Evolutionary conservation across 2,888 invertebrate genomes (phyloP), one percentile per base, ranked within the genome.

Genomic region (Apodemia mormo): DNA sequence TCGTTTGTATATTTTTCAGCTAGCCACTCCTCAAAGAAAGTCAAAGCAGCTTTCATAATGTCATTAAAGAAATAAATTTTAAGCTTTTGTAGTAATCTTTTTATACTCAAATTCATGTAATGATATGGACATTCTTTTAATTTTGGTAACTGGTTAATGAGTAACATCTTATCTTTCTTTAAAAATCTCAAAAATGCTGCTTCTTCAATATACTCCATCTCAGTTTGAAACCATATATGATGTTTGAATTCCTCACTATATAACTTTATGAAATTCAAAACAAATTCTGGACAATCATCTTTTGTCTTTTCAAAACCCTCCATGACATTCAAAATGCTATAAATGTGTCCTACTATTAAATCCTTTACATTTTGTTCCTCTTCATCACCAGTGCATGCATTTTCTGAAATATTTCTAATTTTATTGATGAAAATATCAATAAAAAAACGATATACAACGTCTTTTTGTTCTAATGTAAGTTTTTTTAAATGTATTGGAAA

Each of bases 41-140:
- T 71, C 5, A 84, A 66, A 72, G 77, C 84, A 30, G 79, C 72
- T 70, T 80, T 77, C 0, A 82, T 78, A 43, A 87, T 68, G 72
- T 88, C 87, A 67, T 81, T 72, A 12, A 78, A 70, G 74, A 86
- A 89, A 72, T 87, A 89, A 66, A 83, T 77, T 78, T 77, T 84
- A 3, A 89, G 66, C 76, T 85, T 87, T 65, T 76, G 81, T 12
- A 86, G 71, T 2, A 88, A 75, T 4, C 61, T 71, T 52, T 77
- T 82, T 0, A 85, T 69, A 52, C 74, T 74, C 45, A 78, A 72
- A 30, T 5, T 61, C 6, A 6, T 30, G 33, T 61, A 33, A 30
- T 14, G 1, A 12, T 5, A 4, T 58, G 68, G 33, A 14, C 65
- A 43, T 22, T 70, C 37, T 14, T 72, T 71, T 58, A 74, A 2